A percentile compares a stretch with the other conserved stretches of the same genome.
These are phyloP conservation scores for Eugnorisma glareosa DNA, from an alignment of 2,888 invertebrate genomes.

Conservation along the genomic window DNA sequence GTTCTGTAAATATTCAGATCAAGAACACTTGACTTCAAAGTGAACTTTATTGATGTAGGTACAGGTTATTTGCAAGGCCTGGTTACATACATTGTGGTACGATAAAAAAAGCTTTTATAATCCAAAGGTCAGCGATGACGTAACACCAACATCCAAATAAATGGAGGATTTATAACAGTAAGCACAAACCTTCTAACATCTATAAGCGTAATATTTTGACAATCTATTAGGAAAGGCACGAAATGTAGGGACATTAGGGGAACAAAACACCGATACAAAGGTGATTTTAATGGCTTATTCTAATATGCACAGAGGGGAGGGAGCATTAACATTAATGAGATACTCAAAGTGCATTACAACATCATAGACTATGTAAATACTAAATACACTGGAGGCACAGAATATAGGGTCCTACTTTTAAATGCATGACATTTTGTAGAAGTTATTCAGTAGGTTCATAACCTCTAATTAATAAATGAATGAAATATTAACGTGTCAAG, in stretches of 20 bases:
- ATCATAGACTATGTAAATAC: slow-evolving; percentile 70
- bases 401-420: slow-evolving; percentile 56
- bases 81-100: slow-evolving; percentile 31
- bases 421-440: slow-evolving; percentile 55
- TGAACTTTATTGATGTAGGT: slow-evolving; percentile 38
- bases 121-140: slow-evolving; percentile 9
- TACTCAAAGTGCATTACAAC: slow-evolving; percentile 75
- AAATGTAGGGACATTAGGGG: slow-evolving; percentile 31
- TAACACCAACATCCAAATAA: slow-evolving; percentile 20
- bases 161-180: slow-evolving; percentile 25
- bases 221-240: slow-evolving; percentile 33
- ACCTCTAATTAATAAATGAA: slow-evolving; percentile 39
- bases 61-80: slow-evolving; percentile 40
- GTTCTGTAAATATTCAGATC: slow-evolving; percentile 35
- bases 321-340: slow-evolving; percentile 60
- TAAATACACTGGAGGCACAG: slow-evolving; percentile 67
- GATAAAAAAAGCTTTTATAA: slow-evolving; percentile 29
- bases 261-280: slow-evolving; percentile 57
- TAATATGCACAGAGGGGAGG: slow-evolving; percentile 54
- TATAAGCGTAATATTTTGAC: slow-evolving; percentile 43
- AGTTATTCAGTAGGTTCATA: slow-evolving; percentile 38
- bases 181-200: slow-evolving; percentile 36
- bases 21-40: slow-evolving; percentile 33
- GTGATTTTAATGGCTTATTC: slow-evolving; percentile 61
- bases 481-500: slow-evolving; percentile 28